phyloP scores from a whole-genome alignment of 2,113 vertebrate species.

The Hippocampus mohnikei region DNA sequence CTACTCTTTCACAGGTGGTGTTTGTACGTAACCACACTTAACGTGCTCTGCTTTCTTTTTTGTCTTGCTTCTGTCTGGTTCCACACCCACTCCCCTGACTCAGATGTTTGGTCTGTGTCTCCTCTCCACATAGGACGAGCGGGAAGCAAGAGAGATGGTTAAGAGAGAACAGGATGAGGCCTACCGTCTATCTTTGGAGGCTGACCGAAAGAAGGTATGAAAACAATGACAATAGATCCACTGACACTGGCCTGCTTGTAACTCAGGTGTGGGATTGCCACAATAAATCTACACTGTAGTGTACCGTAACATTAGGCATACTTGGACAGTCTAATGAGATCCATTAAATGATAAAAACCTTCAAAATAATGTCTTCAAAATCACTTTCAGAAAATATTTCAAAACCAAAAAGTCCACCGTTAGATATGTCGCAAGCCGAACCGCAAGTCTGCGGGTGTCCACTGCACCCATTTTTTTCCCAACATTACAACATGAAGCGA shows the following conservation, averaged over 20 bases:
- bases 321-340: neutral
- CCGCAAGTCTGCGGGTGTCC: no score
- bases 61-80: constrained; percentile 24
- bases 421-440: no score
- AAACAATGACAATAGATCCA: constrained; percentile 2
- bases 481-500: neutral
- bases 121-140: constrained; percentile 81
- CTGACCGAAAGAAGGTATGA: constrained; percentile 93
- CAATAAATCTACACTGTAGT: neutral
- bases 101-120: constrained; percentile 51
- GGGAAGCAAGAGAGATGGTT: constrained; percentile 95
- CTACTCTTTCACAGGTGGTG: constrained; percentile 71
- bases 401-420: no score
- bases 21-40: constrained; percentile 63
- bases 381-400: neutral
- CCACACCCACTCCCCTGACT: constrained; percentile 37
- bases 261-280: neutral
- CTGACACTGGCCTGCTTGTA: neutral
- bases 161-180: constrained; percentile 98
- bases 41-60: constrained; percentile 56
- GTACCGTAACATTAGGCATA: neutral
- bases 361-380: neutral
- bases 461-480: neutral
- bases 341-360: neutral
- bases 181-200: constrained; percentile 93